Percentiles rank a stretch among this genome's conserved stretches.
These are phyloP conservation scores for Notodonta dromedarius DNA, from an alignment of 2,888 invertebrate genomes.

Conservation along the genomic window DNA sequence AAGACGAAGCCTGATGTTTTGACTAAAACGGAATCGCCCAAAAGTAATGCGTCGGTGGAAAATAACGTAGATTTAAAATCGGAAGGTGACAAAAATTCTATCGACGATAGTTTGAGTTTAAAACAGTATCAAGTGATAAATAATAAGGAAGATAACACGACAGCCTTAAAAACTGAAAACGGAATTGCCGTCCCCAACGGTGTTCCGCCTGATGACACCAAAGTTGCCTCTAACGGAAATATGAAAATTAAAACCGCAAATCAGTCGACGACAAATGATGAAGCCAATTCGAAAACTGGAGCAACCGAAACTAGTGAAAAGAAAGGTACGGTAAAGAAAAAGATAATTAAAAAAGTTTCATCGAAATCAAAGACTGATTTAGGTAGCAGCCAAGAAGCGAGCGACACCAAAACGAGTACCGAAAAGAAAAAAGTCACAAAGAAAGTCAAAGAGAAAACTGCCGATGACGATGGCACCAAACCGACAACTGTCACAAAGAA, in stretches of 20 bases:
- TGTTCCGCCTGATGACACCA: conserved; percentile 50
- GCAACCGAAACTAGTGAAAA: conserved; percentile 64
- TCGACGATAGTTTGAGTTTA: conserved; percentile 53
- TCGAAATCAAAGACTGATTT: conserved; percentile 76
- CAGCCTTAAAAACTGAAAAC: conserved; percentile 52
- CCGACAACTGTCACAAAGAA: conserved; percentile 76
- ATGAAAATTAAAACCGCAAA: conserved; percentile 54
- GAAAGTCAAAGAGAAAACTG: conserved; percentile 69
- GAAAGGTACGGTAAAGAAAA: conserved; percentile 75
- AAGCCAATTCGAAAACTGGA: conserved; percentile 46
- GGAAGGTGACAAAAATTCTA: conserved; percentile 38
- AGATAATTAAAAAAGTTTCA: conserved; percentile 75
- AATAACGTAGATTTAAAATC: conserved; percentile 37
- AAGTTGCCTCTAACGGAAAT: conserved; percentile 46
- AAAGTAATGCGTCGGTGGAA: conserved; percentile 30
- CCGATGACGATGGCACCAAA: conserved; percentile 64
- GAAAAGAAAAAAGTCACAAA: conserved; percentile 77
- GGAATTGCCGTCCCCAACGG: conserved; percentile 51
- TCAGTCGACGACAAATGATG: conserved; percentile 52
- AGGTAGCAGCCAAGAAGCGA: conserved; percentile 53
- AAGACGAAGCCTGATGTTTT: conserved; percentile 51
- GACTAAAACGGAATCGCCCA: conserved; percentile 47
- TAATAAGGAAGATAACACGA: conserved; percentile 38
- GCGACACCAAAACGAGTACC: conserved; percentile 55
- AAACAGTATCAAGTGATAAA: conserved; percentile 70